Evolutionary conservation across 2,797 vertebrate genomes (phyloP), one percentile per base, ranked within the genome.

Genomic region (Pseudomugil gertrudae): DNA sequence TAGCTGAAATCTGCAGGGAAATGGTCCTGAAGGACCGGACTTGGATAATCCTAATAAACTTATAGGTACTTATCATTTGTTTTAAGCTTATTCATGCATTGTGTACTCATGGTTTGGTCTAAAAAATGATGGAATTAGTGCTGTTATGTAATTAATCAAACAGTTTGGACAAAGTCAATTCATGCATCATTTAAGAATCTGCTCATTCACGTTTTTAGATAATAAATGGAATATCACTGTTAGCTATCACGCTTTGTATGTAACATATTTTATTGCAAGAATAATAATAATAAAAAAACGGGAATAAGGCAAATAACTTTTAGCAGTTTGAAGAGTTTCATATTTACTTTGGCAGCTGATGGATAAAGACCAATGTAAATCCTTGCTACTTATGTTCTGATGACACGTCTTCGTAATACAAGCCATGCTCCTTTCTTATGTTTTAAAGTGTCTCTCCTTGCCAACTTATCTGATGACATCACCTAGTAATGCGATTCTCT

Each of bases 391-490:
- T 87, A 72, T 84, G 69, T 72, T 85, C 87, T 93, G 92, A 94
- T 92, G 93, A 92, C 92, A 92, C 83, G 85, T 86, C 79, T 76
- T 78, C 57, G 92, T 90, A 93, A 92, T 64, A 89, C 75, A 68
- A 74, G 67, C 80, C 76, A 71, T 32, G 33, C 82, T 87, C 74
- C 80, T 79, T 78, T 78, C 72, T 43, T 24, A 82, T 79, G 79
- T 81, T 87, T 82, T 78, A 78, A 83, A 71, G 76, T 52, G 70
- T 71, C 76, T 72, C 79, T 76, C 67, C 67, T 68, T 80, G 68
- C 80, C 70, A 81, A 83, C 81, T 80, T 87, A 86, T 90, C 90
- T 93, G 92, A 94, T 94, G 93, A 94, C 93, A 94, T 93, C 90
- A 90, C 74, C 3, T 50, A 74, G 93, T 93, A 93, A 94, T 89